phyloP scores from a whole-genome alignment of 2,113 vertebrate species.

The Lampris incognitus region DNA sequence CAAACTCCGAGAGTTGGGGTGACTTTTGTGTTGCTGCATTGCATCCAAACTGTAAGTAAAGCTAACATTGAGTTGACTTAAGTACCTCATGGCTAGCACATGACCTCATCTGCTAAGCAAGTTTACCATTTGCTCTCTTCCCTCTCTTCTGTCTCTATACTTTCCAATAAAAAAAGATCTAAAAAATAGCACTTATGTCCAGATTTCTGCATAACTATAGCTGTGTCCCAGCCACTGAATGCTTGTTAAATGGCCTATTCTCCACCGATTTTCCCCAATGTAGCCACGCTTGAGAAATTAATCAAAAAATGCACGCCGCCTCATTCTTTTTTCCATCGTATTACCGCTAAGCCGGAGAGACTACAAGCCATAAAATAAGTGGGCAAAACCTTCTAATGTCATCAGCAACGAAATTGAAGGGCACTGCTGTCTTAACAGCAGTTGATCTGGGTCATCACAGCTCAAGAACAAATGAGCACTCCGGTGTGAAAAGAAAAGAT shows the following conservation, averaged over 20 bases:
- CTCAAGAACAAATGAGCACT: background rate
- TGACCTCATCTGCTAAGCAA: background rate
- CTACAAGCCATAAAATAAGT: too few relatives aligned
- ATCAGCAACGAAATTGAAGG: background rate
- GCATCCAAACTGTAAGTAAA: background rate
- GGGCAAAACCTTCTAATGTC: background rate
- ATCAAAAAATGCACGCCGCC: background rate
- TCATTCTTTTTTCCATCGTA: background rate
- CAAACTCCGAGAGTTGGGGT: background rate
- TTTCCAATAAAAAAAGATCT: slow-evolving; percentile 2
- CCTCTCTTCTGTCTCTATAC: background rate
- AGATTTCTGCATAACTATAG: slow-evolving; percentile 29
- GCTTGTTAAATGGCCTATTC: background rate
- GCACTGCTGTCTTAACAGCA: background rate
- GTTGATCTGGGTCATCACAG: slow-evolving; percentile 11
- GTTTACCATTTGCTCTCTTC: background rate
- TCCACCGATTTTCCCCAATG: background rate
- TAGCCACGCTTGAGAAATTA: background rate
- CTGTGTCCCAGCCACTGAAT: slow-evolving; percentile 18
- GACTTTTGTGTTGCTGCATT: background rate
- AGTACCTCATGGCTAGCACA: background rate
- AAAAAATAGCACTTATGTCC: slow-evolving; percentile 45
- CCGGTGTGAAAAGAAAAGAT: background rate
- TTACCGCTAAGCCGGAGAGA: too few relatives aligned
- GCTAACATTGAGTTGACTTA: background rate